Evolutionary conservation across 2,797 vertebrate genomes (phyloP).

Genomic region (Chromobotia macracanthus): DNA sequence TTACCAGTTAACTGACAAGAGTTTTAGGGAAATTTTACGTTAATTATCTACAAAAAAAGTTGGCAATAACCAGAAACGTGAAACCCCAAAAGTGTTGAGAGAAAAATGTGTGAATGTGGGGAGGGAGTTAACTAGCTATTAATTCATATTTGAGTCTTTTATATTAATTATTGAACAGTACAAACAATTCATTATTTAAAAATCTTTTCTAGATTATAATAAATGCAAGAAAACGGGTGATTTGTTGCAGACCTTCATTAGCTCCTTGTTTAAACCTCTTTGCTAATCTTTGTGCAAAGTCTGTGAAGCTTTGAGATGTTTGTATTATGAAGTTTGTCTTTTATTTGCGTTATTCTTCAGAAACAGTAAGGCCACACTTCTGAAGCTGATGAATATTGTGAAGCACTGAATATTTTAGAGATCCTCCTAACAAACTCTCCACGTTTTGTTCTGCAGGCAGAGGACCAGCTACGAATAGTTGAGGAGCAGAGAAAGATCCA

Average conservation of each 20-base stretch:
- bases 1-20: no score
- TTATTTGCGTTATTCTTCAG: neutral
- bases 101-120: no score
- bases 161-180: neutral
- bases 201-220: neutral
- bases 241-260: no score
- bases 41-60: no score
- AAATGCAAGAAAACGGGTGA: no score
- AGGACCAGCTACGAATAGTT: conserved; percentile 98
- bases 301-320: no score
- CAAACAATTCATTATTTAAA: neutral
- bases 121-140: no score
- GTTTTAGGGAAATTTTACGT: no score
- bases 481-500: conserved; percentile 99
- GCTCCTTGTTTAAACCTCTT: neutral
- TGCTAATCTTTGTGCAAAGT: conserved; percentile 22
- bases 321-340: neutral
- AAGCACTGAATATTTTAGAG: neutral
- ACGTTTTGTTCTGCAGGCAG: conserved; percentile 77
- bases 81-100: no score
- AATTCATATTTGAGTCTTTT: neutral
- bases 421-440: neutral
- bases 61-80: no score
- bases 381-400: neutral
- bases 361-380: neutral